Percentiles rank a stretch among this genome's conserved stretches.
phyloP scores from a whole-genome alignment of 1,140 invertebrate genomes.

The Drosophila parabipectinata region DNA sequence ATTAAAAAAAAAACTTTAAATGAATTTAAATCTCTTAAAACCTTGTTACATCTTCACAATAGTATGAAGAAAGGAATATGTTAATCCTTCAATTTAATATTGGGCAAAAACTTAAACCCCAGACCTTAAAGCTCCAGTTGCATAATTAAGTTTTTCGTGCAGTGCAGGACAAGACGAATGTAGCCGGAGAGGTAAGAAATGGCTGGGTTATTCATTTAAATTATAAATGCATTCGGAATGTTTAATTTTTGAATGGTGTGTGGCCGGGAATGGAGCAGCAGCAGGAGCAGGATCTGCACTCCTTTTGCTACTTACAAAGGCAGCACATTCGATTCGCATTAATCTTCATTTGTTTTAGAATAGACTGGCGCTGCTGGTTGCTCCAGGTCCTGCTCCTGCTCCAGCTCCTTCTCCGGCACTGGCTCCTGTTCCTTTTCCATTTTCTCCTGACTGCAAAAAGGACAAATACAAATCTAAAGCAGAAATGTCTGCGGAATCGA shows the following conservation, averaged over 20 bases:
- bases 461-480: conserved; percentile 80
- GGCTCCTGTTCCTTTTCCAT: conserved; percentile 14
- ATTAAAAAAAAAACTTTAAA: not conserved
- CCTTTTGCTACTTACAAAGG: conserved; percentile 73
- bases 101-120: not conserved
- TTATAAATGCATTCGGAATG: conserved; percentile 82
- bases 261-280: conserved; percentile 41
- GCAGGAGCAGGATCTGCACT: conserved; percentile 47
- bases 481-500: conserved; percentile 79
- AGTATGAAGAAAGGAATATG: too few species aligned
- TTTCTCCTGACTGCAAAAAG: conserved; percentile 64
- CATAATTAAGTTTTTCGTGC: conserved; percentile 1
- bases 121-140: not conserved
- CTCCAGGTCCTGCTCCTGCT: conserved; percentile 7
- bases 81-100: not conserved
- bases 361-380: conserved; percentile 65
- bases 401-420: conserved; percentile 1
- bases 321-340: conserved; percentile 82
- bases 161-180: conserved; percentile 22
- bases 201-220: conserved; percentile 79
- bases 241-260: conserved; percentile 80
- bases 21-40: not conserved
- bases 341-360: conserved; percentile 82
- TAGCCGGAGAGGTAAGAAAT: conserved; percentile 50
- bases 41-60: too few species aligned